Conservation (phyloP, 2,113 vertebrate species). For the Zosterops hypoxanthus region DNA sequence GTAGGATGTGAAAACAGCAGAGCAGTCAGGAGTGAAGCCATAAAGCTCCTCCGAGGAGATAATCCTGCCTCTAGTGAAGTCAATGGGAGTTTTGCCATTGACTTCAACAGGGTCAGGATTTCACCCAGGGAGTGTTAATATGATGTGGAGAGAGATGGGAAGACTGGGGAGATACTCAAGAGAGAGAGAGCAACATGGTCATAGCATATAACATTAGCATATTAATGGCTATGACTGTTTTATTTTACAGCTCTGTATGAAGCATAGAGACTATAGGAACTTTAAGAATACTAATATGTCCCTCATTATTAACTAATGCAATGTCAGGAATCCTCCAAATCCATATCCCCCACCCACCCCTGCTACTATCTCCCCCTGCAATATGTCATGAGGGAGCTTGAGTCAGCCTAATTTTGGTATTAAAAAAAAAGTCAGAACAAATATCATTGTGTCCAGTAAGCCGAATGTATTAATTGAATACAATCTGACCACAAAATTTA, state of each 20-base stretch:
- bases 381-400: background rate
- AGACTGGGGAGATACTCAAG: slow-evolving; percentile 25
- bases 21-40: slow-evolving; percentile 5
- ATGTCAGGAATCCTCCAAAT: background rate
- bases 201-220: slow-evolving; percentile 66
- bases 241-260: slow-evolving; percentile 63
- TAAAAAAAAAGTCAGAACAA: background rate
- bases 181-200: slow-evolving; percentile 46
- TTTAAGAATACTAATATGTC: slow-evolving; percentile 58
- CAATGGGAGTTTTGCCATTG: slow-evolving; percentile 67
- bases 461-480: background rate
- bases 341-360: background rate
- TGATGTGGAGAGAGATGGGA: slow-evolving; percentile 38
- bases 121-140: slow-evolving; percentile 60
- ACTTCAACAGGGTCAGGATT: slow-evolving; percentile 60
- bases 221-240: slow-evolving; percentile 54
- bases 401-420: background rate
- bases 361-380: background rate
- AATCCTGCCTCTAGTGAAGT: slow-evolving; percentile 31
- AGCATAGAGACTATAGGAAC: slow-evolving; percentile 32
- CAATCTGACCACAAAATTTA: slow-evolving; percentile 30
- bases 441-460: slow-evolving; percentile 25
- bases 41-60: background rate
- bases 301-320: slow-evolving; percentile 44
- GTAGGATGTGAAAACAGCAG: background rate